These are phyloP conservation scores for Amblyornis subalaris DNA, from an alignment of 2,113 vertebrate species.

Conservation along the genomic window DNA sequence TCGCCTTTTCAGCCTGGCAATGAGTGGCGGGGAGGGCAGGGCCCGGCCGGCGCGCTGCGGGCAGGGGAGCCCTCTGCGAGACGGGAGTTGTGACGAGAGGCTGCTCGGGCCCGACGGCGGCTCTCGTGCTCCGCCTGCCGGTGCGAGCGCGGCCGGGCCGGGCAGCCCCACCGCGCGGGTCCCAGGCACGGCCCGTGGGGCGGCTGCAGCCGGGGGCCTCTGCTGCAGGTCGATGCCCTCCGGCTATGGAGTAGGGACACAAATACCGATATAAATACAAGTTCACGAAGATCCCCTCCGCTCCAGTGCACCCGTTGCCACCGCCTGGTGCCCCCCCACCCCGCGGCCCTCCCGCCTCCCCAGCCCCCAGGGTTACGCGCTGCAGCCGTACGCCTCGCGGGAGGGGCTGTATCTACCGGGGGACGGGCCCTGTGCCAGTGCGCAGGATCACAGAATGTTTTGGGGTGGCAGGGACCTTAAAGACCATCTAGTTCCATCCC, in stretches of 20 bases:
- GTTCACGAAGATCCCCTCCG: background rate
- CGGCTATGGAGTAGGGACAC: background rate
- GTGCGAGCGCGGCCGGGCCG: background rate
- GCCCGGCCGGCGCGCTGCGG: background rate
- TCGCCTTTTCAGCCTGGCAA: accelerated
- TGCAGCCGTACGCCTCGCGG: background rate
- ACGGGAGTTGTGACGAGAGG: background rate
- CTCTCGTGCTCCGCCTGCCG: background rate
- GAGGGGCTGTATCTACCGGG: accelerated
- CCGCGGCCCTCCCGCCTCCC: too few species aligned
- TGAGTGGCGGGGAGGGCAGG: background rate
- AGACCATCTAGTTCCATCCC: background rate
- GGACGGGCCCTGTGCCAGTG: background rate
- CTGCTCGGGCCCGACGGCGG: background rate
- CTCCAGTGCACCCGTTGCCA: accelerated
- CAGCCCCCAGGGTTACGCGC: background rate
- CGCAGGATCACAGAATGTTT: background rate
- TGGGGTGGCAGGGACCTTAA: background rate
- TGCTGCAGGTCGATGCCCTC: background rate
- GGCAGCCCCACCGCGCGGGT: background rate
- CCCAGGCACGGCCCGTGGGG: background rate
- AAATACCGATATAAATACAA: background rate
- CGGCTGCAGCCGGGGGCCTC: background rate
- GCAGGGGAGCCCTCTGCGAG: background rate
- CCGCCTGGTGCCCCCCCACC: too few species aligned